These are phyloP conservation scores for Matsumyia berberina DNA, from an alignment of 2,888 invertebrate species.

Conservation along the genomic window DNA sequence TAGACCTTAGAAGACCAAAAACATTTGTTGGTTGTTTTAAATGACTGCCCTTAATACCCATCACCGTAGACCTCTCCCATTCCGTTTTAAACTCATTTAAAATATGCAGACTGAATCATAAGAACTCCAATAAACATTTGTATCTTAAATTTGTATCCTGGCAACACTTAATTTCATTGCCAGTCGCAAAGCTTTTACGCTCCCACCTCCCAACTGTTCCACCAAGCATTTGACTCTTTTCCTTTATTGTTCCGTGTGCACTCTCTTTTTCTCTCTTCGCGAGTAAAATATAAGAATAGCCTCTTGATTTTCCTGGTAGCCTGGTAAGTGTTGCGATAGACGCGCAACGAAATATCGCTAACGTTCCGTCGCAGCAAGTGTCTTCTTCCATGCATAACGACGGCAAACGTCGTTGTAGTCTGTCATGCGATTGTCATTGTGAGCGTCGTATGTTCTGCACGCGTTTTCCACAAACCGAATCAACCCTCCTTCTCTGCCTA, in stretches of 20 bases:
- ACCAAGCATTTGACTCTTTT: not conserved
- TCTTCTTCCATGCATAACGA: slow-evolving; percentile 18
- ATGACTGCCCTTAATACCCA: too few relatives aligned
- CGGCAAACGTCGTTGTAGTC: slow-evolving; percentile 14
- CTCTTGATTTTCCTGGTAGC: slow-evolving; percentile 78
- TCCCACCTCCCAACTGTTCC: not conserved
- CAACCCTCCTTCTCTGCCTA: not conserved
- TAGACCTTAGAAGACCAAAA: too few relatives aligned
- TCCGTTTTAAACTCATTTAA: too few relatives aligned
- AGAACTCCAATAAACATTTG: too few relatives aligned
- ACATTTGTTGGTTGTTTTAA: too few relatives aligned
- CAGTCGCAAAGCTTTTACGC: slow-evolving; percentile 27
- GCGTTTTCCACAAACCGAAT: slow-evolving; percentile 41
- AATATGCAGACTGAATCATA: too few relatives aligned
- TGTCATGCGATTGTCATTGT: slow-evolving; percentile 41
- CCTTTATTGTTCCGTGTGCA: not conserved
- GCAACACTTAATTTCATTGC: slow-evolving; percentile 22
- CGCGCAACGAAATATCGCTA: slow-evolving; percentile 81
- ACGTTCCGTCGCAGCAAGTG: slow-evolving; percentile 47
- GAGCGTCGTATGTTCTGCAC: slow-evolving; percentile 60
- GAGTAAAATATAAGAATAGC: not conserved
- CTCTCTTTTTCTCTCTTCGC: slow-evolving; percentile 27
- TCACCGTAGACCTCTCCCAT: too few relatives aligned
- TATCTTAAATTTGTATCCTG: not conserved
- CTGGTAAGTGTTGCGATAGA: slow-evolving; percentile 84